phyloP scores from a whole-genome alignment of 2,888 invertebrate species.

The Caenorhabditis sp. region DNA sequence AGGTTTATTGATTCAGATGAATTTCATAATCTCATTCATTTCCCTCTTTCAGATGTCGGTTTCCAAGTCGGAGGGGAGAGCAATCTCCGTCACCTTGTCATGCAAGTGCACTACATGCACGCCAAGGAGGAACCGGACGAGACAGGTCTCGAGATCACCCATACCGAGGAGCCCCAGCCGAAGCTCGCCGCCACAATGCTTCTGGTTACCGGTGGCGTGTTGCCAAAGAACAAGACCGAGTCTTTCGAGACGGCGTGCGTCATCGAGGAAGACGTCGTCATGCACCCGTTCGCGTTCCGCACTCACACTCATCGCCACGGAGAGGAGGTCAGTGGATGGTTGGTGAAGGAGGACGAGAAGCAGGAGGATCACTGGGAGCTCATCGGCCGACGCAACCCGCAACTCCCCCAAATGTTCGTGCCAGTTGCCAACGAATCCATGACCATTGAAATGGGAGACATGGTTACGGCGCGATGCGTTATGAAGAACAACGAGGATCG shows the following conservation, averaged over 20 bases:
- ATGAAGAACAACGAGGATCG: slow-evolving; percentile 81
- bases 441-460: slow-evolving; percentile 85
- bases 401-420: slow-evolving; percentile 95
- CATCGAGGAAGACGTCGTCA: slow-evolving; percentile 88
- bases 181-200: slow-evolving; percentile 94
- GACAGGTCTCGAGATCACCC: slow-evolving; percentile 67
- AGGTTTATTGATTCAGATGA: no score
- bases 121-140: slow-evolving; percentile 57
- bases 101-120: slow-evolving; percentile 86
- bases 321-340: slow-evolving; percentile 77
- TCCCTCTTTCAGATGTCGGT: slow-evolving; percentile 86
- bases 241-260: slow-evolving; percentile 93
- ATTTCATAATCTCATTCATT: no score
- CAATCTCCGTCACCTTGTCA: slow-evolving; percentile 91
- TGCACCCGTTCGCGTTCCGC: slow-evolving; percentile 96
- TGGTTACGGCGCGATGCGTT: slow-evolving; percentile 73
- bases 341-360: slow-evolving; percentile 74
- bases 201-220: slow-evolving; percentile 91
- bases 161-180: slow-evolving; percentile 84
- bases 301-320: slow-evolving; percentile 91
- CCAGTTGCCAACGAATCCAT: slow-evolving; percentile 87
- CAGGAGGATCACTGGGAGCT: slow-evolving; percentile 88
- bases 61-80: slow-evolving; percentile 93
- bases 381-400: slow-evolving; percentile 91
- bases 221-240: slow-evolving; percentile 84